Evolutionary conservation across 2,797 vertebrate genomes (phyloP), one percentile per base, ranked within the genome.

Genomic region (Falco cherrug): DNA sequence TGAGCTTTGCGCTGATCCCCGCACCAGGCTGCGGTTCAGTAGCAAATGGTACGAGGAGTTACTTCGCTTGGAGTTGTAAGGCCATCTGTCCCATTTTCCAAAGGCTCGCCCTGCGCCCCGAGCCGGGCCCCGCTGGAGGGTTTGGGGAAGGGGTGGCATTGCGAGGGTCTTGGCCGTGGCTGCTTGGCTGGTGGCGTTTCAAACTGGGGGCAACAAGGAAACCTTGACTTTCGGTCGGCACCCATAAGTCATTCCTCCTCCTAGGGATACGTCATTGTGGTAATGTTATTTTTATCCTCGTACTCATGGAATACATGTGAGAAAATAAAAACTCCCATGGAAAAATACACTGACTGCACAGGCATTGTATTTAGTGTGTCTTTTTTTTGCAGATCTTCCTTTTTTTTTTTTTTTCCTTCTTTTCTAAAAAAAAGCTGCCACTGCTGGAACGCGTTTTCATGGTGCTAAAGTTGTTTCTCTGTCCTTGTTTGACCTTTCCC

Each of bases 21-120:
- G 5, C 90, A 59, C 90, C 96, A 89, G 75, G 95, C 93, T 33
- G 78, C 63, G 54, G 48, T 88, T 95, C 89, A 94, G 70, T 95
- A 91, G 85, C 83, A 91, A 90, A 94, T 95, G 95, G 93, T 96
- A 86, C 83, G 65, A 95, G 92, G 92, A 94, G 96, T 97, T 97
- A 94, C 89, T 97, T 95, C 61, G 69, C 96, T 97, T 53, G 69
- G 91, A 93, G 92, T 97, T 96, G 93, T 90, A 89, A 50, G 93
- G 92, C 97, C 96, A 97, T 97, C 97, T 97, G 97, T 94, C 96
- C 90, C 87, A 15, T 93, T 97, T 96, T 91, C 88, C 76, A 24
- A 82, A 75, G 71, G 83, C 93, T 95, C 9, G 41, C 56, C 70
- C 81, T 51, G 70, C 87, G 37, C 37, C 11, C 37, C 37, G 37